Conservation (phyloP, 2,888 invertebrate species). For the Caenorhabditis angaria region DNA sequence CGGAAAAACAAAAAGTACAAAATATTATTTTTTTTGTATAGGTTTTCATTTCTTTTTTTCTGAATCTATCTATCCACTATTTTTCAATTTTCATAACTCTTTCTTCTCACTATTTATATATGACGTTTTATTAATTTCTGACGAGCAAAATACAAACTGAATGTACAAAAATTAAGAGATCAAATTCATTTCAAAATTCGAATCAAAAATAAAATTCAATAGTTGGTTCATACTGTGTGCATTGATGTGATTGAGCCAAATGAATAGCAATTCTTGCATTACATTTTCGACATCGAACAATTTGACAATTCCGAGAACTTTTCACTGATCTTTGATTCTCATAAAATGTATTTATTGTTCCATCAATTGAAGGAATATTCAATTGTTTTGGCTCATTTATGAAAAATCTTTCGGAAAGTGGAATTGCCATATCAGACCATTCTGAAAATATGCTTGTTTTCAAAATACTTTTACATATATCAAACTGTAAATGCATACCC, state of each 20-base stretch:
- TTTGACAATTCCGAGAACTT: slow-evolving; percentile 29
- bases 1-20: too few species aligned
- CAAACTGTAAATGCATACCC: slow-evolving; percentile 17
- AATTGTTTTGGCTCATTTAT: slow-evolving; percentile 26
- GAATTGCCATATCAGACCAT: slow-evolving; percentile 10
- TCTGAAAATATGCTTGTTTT: slow-evolving; percentile 22
- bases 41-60: too few species aligned
- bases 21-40: too few species aligned
- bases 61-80: too few species aligned
- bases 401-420: slow-evolving; percentile 15
- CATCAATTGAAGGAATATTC: slow-evolving; percentile 31
- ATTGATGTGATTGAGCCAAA: slow-evolving; percentile 27
- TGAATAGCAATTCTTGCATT: slow-evolving; percentile 31
- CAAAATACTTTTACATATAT: slow-evolving; percentile 9
- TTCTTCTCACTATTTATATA: too few species aligned
- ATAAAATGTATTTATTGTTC: slow-evolving; percentile 32
- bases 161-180: background rate
- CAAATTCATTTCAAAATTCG: background rate
- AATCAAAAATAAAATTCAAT: slow-evolving; percentile 39
- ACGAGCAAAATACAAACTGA: background rate
- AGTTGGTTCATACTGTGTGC: slow-evolving; percentile 35
- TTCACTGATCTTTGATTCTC: slow-evolving; percentile 34
- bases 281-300: slow-evolving; percentile 31
- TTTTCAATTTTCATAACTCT: too few species aligned
- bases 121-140: too few species aligned